Conservation (phyloP, 2,113 vertebrate genomes). For the Conger conger region DNA sequence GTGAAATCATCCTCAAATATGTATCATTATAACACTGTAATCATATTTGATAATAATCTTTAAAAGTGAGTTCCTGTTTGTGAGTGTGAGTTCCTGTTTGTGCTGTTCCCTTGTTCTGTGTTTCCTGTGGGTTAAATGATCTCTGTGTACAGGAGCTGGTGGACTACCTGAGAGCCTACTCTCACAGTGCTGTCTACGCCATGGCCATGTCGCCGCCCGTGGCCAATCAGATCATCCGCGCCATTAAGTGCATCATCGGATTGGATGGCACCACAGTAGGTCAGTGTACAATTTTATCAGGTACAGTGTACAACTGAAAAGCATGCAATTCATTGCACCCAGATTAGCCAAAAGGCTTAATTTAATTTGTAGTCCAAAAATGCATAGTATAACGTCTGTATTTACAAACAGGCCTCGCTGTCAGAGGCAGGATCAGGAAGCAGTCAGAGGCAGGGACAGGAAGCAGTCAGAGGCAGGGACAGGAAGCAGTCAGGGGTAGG, state of each 20-base stretch:
- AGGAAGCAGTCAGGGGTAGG: no score
- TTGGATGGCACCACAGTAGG: constrained; percentile 78
- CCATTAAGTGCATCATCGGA: constrained; percentile 85
- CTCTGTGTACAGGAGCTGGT: constrained; percentile 74
- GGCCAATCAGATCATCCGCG: constrained; percentile 81
- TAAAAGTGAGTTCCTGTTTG: not conserved
- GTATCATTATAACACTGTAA: not conserved
- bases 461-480: no score
- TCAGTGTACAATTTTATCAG: no score
- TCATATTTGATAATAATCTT: not conserved
- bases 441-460: not conserved
- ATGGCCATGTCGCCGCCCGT: constrained; percentile 81
- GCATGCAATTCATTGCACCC: no score
- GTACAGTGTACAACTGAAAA: no score
- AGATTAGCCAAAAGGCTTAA: no score
- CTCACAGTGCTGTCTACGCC: constrained; percentile 84
- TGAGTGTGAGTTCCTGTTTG: no score
- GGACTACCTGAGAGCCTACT: constrained; percentile 82
- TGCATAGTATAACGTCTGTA: no score
- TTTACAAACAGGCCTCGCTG: not conserved
- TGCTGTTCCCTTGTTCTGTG: not conserved
- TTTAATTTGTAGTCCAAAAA: no score
- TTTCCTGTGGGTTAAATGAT: not conserved
- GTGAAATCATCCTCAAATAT: not conserved
- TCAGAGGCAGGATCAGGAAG: no score